Evolutionary conservation across 1,140 invertebrate species (phyloP).

Genomic region (Agrypnia vestita): DNA sequence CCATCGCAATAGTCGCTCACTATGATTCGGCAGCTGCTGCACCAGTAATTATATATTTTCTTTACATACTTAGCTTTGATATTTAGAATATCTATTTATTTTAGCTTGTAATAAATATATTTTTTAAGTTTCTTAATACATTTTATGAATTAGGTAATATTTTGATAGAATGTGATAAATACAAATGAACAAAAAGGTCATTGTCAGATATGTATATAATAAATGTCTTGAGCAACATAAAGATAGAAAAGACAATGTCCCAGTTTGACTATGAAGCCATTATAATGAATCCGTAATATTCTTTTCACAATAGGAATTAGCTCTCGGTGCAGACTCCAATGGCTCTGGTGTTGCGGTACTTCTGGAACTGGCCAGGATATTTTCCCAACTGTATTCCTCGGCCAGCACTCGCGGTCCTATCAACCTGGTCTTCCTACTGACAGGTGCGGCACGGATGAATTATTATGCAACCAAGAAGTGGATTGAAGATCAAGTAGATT

Average conservation of each 20-base stretch:
- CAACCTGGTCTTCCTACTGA: constrained; percentile 92
- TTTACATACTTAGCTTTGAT: background rate
- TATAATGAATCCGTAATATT: too few relatives aligned
- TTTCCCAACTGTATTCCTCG: constrained; percentile 92
- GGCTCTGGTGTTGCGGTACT: constrained; percentile 92
- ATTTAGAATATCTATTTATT: too few relatives aligned
- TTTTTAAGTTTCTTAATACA: too few relatives aligned
- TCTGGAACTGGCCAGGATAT: constrained; percentile 90
- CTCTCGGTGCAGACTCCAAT: constrained; percentile 93
- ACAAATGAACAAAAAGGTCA: too few relatives aligned
- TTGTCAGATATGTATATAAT: too few relatives aligned
- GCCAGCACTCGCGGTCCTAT: constrained; percentile 86
- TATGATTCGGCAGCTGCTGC: constrained; percentile 93
- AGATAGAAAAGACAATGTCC: too few relatives aligned
- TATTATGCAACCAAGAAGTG: constrained; percentile 97
- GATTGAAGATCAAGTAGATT: constrained; percentile 94
- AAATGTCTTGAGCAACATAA: too few relatives aligned
- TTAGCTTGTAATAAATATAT: too few relatives aligned
- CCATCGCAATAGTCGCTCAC: constrained; percentile 92
- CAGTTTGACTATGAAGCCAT: too few relatives aligned
- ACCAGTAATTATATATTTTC: constrained; percentile 79
- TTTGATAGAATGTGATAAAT: too few relatives aligned
- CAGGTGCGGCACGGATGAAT: constrained; percentile 95
- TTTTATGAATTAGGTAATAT: too few relatives aligned
- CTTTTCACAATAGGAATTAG: constrained; percentile 79